A percentile compares a stretch with the other conserved stretches of the same genome.
These are phyloP conservation scores for Carcina quercana DNA, from an alignment of 2,888 invertebrate species.

Conservation along the genomic window DNA sequence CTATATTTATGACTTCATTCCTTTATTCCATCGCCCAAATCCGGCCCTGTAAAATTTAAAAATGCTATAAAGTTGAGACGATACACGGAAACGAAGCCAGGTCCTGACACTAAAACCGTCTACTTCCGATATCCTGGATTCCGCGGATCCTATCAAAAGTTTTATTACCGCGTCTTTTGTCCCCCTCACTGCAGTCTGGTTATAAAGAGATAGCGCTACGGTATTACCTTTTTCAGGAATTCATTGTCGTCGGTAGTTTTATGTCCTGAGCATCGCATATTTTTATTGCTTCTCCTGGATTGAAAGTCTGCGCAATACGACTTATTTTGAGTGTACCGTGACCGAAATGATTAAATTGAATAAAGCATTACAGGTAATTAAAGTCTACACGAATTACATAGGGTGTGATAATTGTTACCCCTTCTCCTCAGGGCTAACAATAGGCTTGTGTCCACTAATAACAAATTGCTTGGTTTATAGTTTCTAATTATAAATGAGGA, in stretches of 20 bases:
- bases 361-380: no score
- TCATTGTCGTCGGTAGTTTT: slow-evolving; percentile 70
- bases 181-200: slow-evolving; percentile 48
- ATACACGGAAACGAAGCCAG: slow-evolving; percentile 33
- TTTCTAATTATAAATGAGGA: no score
- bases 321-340: no score
- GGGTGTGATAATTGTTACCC: no score
- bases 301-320: slow-evolving; percentile 10
- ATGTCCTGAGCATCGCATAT: slow-evolving; percentile 64
- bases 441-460: no score
- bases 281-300: slow-evolving; percentile 60
- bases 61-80: slow-evolving; percentile 54
- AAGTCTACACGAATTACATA: no score
- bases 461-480: no score
- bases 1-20: no score
- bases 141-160: slow-evolving; percentile 68
- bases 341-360: no score
- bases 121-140: slow-evolving; percentile 64
- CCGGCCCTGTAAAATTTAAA: no score
- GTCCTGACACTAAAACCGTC: slow-evolving; percentile 51
- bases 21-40: no score
- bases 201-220: slow-evolving; percentile 53
- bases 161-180: slow-evolving; percentile 62
- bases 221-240: slow-evolving; percentile 70
- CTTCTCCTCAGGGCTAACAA: no score